A percentile compares a stretch with the other conserved stretches of the same genome.
Conservation (phyloP, 64 coral and sea anemone species). For the Porites australiensis region DNA sequence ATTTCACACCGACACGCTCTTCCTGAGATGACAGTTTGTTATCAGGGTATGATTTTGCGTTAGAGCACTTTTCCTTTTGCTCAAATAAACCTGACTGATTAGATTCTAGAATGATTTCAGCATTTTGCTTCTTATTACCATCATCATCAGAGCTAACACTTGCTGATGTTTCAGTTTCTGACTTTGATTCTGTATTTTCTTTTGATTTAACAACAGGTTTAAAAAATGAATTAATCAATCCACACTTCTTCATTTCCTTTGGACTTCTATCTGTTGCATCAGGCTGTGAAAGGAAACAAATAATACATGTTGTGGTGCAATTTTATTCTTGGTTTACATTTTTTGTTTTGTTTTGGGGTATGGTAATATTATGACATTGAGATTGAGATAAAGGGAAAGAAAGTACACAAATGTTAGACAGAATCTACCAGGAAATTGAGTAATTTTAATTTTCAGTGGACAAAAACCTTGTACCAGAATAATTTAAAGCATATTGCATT, state of each 20-base stretch:
- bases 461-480: too few relatives aligned
- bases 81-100: not conserved
- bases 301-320: not conserved
- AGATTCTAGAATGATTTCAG: not conserved
- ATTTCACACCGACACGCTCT: not conserved
- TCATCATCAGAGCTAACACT: not conserved
- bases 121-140: not conserved
- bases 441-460: too few relatives aligned
- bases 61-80: not conserved
- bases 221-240: conserved; percentile 34
- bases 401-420: too few relatives aligned
- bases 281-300: not conserved
- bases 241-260: not conserved
- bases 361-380: too few relatives aligned
- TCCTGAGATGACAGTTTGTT: not conserved
- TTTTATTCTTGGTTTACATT: not conserved
- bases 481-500: too few relatives aligned
- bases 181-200: not conserved
- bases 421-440: too few relatives aligned
- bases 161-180: not conserved
- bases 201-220: not conserved
- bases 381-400: too few relatives aligned
- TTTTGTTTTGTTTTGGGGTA: too few relatives aligned
- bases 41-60: not conserved
- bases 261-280: not conserved